These are phyloP conservation scores for Seriola aureovittata DNA, from an alignment of 2,113 vertebrate genomes.

Conservation along the genomic window DNA sequence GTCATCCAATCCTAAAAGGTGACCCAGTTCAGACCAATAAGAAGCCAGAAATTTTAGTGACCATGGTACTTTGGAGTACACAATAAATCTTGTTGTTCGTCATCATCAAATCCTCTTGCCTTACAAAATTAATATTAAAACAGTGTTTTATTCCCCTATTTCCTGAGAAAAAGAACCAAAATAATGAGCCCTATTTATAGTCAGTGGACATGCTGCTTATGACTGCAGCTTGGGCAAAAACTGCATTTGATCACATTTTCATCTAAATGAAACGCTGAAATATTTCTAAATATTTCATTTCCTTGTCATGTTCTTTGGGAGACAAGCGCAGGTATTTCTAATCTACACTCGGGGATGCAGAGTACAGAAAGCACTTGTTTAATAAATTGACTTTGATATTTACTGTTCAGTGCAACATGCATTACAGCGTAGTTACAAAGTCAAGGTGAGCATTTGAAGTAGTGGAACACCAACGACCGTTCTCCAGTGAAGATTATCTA, in stretches of 20 bases:
- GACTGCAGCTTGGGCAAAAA: neutral
- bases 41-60: neutral
- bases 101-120: neutral
- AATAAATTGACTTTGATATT: constrained; percentile 41
- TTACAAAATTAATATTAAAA: neutral
- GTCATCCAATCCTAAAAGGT: too few relatives aligned
- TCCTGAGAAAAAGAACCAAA: neutral
- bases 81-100: neutral
- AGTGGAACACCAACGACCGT: constrained; percentile 54
- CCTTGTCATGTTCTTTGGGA: constrained; percentile 17
- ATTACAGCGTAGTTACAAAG: constrained; percentile 48
- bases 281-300: constrained; percentile 1
- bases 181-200: neutral
- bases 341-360: constrained; percentile 1
- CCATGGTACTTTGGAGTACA: neutral
- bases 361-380: constrained; percentile 21
- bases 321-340: neutral
- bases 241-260: constrained; percentile 14
- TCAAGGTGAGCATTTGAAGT: constrained; percentile 58
- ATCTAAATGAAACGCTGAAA: neutral
- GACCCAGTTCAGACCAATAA: neutral
- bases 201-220: neutral
- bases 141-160: neutral
- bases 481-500: constrained; percentile 71
- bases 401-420: constrained; percentile 12